Conservation (phyloP, 2,113 vertebrate species). For the Pangasianodon hypophthalmus region DNA sequence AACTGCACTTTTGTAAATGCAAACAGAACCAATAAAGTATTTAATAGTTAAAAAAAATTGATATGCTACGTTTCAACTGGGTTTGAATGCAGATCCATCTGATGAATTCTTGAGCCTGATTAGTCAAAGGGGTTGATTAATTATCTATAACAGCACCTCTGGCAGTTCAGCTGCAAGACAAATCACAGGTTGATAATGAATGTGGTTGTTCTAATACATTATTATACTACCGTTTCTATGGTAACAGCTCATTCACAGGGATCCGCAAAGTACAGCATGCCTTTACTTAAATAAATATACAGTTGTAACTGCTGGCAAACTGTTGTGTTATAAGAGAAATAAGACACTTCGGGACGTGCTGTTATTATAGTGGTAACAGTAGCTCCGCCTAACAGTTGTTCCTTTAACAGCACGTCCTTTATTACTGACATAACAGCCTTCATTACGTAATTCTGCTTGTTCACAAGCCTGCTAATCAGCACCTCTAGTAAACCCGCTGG, state of each 20-base stretch:
- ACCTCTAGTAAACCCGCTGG: no score
- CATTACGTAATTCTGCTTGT: neutral
- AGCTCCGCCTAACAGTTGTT: no score
- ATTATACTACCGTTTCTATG: neutral
- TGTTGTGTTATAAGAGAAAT: no score
- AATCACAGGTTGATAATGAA: neutral
- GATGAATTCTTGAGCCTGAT: neutral
- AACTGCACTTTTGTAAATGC: neutral
- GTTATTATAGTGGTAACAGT: no score
- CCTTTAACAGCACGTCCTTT: no score
- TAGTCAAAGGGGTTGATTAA: neutral
- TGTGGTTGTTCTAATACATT: neutral
- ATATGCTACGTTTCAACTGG: neutral
- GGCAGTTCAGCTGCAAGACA: neutral
- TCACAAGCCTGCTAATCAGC: no score
- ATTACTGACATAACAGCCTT: no score
- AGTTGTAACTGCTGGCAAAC: neutral
- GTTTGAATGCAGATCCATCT: neutral
- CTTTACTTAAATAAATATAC: neutral
- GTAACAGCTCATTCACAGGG: neutral
- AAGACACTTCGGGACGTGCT: no score
- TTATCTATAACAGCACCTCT: neutral
- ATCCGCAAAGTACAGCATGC: neutral
- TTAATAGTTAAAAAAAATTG: neutral
- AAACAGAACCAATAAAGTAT: neutral